These are phyloP conservation scores for Orestias chungarensis DNA, from an alignment of 2,797 vertebrate genomes.

Conservation along the genomic window DNA sequence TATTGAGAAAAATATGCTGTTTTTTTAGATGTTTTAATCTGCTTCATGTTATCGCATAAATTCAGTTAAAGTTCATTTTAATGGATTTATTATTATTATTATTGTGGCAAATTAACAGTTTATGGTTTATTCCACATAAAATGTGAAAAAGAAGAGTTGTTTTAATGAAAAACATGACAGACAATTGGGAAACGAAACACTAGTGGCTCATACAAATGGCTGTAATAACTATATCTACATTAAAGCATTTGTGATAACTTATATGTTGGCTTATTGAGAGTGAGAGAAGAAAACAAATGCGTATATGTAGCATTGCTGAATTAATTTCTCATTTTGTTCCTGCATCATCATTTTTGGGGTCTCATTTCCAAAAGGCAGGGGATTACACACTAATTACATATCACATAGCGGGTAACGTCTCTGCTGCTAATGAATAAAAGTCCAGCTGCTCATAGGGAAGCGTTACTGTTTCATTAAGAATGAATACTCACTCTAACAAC, in stretches of 20 bases:
- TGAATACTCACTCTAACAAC: constrained; percentile 39
- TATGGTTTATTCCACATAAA: too few species aligned
- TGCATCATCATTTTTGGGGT: constrained; percentile 79
- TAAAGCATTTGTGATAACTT: constrained; percentile 77
- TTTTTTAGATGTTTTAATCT: too few species aligned
- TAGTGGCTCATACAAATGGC: constrained; percentile 75
- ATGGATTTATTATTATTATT: too few species aligned
- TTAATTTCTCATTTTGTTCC: constrained; percentile 82
- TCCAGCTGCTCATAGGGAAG: constrained; percentile 54
- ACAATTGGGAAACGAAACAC: constrained; percentile 76
- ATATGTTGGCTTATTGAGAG: constrained; percentile 72
- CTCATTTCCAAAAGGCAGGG: constrained; percentile 79
- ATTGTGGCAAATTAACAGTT: too few species aligned
- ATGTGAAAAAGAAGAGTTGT: too few species aligned
- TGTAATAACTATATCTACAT: constrained; percentile 80
- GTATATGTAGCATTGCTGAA: constrained; percentile 76
- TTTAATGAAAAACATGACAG: constrained; percentile 78
- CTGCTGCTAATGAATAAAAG: constrained; percentile 73
- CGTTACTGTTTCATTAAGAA: constrained; percentile 42
- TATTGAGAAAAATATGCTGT: too few species aligned
- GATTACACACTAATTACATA: constrained; percentile 82
- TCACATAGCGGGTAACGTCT: constrained; percentile 68
- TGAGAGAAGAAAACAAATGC: constrained; percentile 65
- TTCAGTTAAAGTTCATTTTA: too few species aligned
- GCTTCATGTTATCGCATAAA: too few species aligned